Percentiles rank a stretch among this genome's conserved stretches.
phyloP scores from a whole-genome alignment of 37 sponge, comb jelly and placozoan genomes.

The Cliona cf. orientalis region DNA sequence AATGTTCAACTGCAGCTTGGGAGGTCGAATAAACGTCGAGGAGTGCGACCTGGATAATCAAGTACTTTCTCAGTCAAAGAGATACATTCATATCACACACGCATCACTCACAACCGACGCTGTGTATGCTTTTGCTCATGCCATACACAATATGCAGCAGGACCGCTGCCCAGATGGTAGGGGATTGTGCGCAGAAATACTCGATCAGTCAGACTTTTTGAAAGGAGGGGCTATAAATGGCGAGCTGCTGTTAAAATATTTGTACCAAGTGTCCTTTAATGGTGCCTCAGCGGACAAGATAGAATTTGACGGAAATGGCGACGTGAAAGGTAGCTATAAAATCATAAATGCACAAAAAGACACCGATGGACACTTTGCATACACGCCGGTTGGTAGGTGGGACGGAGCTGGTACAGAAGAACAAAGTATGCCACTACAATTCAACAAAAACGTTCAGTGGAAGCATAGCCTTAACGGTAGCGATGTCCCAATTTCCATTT shows the following conservation, averaged over 20 bases:
- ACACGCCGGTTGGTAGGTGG: conserved; percentile 40
- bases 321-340: conserved; percentile 19
- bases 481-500: not conserved
- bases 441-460: conserved; percentile 8
- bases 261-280: conserved; percentile 30
- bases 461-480: not conserved
- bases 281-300: not conserved
- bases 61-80: not conserved
- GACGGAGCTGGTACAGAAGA: not conserved
- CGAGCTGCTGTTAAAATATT: conserved; percentile 18
- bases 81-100: conserved; percentile 48
- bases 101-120: conserved; percentile 76
- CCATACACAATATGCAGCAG: conserved; percentile 55
- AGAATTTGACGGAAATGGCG: conserved; percentile 66
- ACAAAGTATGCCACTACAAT: no score
- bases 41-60: conserved; percentile 34
- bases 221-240: conserved; percentile 18
- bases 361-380: not conserved
- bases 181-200: conserved; percentile 25
- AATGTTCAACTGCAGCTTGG: conserved; percentile 58
- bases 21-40: not conserved
- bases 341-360: conserved; percentile 41
- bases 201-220: not conserved
- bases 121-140: conserved; percentile 72
- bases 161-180: not conserved